Evolutionary conservation across 2,797 vertebrate species (phyloP), one percentile per base, ranked within the genome.

Genomic region (Trachops cirrhosus): DNA sequence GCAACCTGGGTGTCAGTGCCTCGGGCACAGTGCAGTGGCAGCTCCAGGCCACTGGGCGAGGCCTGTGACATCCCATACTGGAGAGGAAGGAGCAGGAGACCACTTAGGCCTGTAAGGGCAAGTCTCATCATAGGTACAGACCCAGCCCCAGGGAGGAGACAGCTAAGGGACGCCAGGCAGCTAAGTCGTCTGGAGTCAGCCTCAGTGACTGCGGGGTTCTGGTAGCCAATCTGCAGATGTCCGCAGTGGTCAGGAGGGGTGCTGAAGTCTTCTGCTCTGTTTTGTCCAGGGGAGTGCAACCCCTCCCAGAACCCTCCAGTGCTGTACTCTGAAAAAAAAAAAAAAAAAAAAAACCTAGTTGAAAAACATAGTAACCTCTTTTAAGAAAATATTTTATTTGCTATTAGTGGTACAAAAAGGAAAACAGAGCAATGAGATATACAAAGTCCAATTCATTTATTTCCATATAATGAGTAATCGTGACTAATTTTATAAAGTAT

Each of bases 301-400:
- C 54, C 29, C 8, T 74, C 4, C 3, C 52, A 34, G 22, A 67
- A 14, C 29, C 6, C 37, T 71, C 54, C 37, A 71, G 12, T 46
- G 44, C 4, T 18, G 14, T 15, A n/a, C 32, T 87, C 15, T 50
- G 19, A 57, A 24, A 57, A 24, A 57, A 24, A 44, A 44, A 44
- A 6, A 44, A 44, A 59, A 12, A 59, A 29, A 57, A 9, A 54
- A 71, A 9, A 50, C 15, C 11, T 48, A 78, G 9, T 8, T 78
- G 18, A 68, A 79, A 64, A 54, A 48, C 37, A 32, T 37, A 83
- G 21, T 29, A 52, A 16, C 19, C 14, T 24, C 29, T 59, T 84
- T 91, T n/a, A 85, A 79, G 29, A 39, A 64, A 26, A 52, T 80
- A 48, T 24, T 83, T 82, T 59, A 70, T 84, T 88, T 91, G 6